Evolutionary conservation across 2,888 invertebrate species (phyloP).

Genomic region (Uloborus plumipes): DNA sequence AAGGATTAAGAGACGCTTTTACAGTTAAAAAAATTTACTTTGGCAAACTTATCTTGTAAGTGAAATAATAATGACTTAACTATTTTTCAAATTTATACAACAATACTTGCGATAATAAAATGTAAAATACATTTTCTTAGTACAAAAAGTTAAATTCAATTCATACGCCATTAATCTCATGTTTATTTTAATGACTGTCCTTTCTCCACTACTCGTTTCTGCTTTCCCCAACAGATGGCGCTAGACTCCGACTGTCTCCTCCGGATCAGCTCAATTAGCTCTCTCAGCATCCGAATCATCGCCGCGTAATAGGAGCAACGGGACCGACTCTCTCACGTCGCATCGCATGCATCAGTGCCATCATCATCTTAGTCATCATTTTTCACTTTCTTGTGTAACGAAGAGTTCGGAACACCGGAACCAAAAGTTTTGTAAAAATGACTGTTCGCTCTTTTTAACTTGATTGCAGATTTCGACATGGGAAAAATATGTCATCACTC

Average conservation of each 20-base stretch:
- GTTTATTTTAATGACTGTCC: neutral
- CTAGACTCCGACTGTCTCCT: neutral
- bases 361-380: conserved; percentile 44
- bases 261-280: neutral
- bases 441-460: conserved; percentile 23
- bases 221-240: conserved; percentile 42
- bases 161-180: neutral
- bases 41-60: too few species aligned
- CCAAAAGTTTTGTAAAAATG: conserved; percentile 28
- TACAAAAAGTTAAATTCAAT: too few species aligned
- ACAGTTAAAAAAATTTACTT: too few species aligned
- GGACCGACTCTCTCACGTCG: conserved; percentile 25
- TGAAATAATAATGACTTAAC: too few species aligned
- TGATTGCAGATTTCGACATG: conserved; percentile 10
- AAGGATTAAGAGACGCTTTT: too few species aligned
- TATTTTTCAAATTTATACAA: too few species aligned
- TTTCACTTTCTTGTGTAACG: conserved; percentile 29
- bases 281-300: conserved; percentile 29
- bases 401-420: conserved; percentile 30
- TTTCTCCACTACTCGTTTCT: neutral
- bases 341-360: conserved; percentile 41
- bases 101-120: too few species aligned
- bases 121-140: too few species aligned
- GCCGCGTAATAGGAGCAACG: conserved; percentile 1
- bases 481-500: too few species aligned